phyloP scores from a whole-genome alignment of 1,140 invertebrate species.

The Drosophila leontia region DNA sequence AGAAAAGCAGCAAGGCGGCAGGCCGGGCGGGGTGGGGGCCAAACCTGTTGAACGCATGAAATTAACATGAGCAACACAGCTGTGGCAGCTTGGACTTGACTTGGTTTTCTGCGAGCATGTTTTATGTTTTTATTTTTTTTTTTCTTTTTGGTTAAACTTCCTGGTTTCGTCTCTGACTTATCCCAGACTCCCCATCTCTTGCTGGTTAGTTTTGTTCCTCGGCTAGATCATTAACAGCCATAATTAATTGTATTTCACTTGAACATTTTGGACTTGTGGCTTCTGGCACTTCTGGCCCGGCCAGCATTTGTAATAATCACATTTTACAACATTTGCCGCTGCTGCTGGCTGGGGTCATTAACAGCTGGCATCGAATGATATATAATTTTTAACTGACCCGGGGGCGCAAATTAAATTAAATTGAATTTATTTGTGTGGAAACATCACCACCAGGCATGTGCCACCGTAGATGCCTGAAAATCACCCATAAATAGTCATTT shows the following conservation, averaged over 20 bases:
- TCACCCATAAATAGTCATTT: slow-evolving; percentile 17
- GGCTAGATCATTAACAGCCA: slow-evolving; percentile 56
- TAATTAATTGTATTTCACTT: slow-evolving; percentile 61
- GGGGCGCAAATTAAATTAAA: slow-evolving; percentile 41
- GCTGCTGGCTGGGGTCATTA: slow-evolving; percentile 35
- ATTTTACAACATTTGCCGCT: slow-evolving; percentile 31
- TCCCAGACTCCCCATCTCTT: slow-evolving; percentile 20
- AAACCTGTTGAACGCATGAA: slow-evolving; percentile 79
- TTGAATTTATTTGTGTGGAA: slow-evolving; percentile 48
- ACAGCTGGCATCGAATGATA: slow-evolving; percentile 49
- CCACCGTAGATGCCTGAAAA: slow-evolving; percentile 14
- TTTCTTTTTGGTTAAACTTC: slow-evolving; percentile 39
- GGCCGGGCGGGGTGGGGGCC: background rate
- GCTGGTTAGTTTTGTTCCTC: slow-evolving; percentile 6
- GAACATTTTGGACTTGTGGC: slow-evolving; percentile 26
- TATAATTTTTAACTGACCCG: slow-evolving; percentile 53
- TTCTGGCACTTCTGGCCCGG: slow-evolving; percentile 24
- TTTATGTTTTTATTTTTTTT: slow-evolving; percentile 33
- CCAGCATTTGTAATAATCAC: slow-evolving; percentile 35
- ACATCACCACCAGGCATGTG: slow-evolving; percentile 18
- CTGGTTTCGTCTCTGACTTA: slow-evolving; percentile 40
- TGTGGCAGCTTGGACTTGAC: slow-evolving; percentile 56
- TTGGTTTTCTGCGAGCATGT: slow-evolving; percentile 41
- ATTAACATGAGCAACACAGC: slow-evolving; percentile 62
- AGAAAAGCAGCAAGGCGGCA: slow-evolving; percentile 10